phyloP scores from a whole-genome alignment of 64 coral and sea anemone genomes.

The Platygyra sinensis region DNA sequence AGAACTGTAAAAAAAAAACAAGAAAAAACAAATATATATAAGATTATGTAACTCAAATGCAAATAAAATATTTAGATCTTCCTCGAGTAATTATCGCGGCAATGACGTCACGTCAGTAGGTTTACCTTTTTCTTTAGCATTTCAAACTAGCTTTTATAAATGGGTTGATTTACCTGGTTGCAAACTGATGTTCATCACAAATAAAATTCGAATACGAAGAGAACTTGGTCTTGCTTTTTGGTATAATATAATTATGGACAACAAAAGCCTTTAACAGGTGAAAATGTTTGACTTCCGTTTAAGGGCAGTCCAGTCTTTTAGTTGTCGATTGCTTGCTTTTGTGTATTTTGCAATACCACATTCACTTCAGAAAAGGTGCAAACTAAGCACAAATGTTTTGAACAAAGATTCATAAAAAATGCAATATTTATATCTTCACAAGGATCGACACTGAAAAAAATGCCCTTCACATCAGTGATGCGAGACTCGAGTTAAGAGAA shows the following conservation, averaged over 20 bases:
- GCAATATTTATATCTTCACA: not conserved
- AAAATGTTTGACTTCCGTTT: constrained; percentile 23
- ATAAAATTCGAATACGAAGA: not conserved
- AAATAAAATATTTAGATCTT: too few relatives aligned
- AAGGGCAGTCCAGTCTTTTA: constrained; percentile 1
- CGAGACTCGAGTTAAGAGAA: too few relatives aligned
- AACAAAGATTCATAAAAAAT: not conserved
- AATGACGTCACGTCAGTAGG: too few relatives aligned
- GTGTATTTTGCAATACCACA: not conserved
- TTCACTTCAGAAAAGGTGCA: not conserved
- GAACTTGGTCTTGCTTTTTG: not conserved
- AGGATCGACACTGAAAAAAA: not conserved
- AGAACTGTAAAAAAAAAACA: not conserved
- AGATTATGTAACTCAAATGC: too few relatives aligned
- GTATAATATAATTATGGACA: constrained; percentile 1
- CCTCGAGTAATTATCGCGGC: too few relatives aligned
- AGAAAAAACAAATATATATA: not conserved
- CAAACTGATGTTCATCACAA: too few relatives aligned
- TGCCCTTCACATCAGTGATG: not conserved
- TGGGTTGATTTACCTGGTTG: too few relatives aligned
- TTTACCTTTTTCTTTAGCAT: too few relatives aligned
- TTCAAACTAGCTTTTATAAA: too few relatives aligned
- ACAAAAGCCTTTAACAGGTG: not conserved
- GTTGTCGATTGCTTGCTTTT: constrained; percentile 3
- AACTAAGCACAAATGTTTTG: not conserved